Base-by-base conservation (phyloP, 2,888 invertebrate genomes). In the Microctonus hyperodae region DNA sequence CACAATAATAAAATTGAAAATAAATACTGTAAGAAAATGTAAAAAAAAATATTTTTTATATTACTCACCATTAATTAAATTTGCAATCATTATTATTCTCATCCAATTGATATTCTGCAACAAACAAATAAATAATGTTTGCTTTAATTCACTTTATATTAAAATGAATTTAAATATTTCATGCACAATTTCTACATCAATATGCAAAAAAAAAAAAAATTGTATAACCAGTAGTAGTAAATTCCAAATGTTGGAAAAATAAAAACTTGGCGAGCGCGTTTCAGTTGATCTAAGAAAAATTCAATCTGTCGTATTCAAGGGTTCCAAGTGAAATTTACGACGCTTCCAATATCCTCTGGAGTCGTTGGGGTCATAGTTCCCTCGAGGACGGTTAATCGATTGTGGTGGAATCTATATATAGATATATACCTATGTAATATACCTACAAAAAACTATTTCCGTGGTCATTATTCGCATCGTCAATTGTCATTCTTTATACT, bases 361-460 rank as follows among this genome's bases (percentile, higher is more conserved):
- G 48, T 37, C 50, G 28, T 50, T 50, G 51, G 37, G 23, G 48
- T 48, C 28, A 23, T 2, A 4, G 44, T 25, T 51, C 44, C 28
- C 53, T 23, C 3, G 44, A 59, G 59, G 40, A 37, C 56, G 13
- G 51, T 65, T 70, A 70, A 70, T 70, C 70, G 70, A 70, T 68
- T 60, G 56, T 35, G 44, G 28, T 44, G 33, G 58, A 61, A 20
- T 40, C 28, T 22, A 23, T 11, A 51, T 22, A 51, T 16, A 48
- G n/a, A 11, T 13, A 13, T 1, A 37, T 37, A 37, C 11, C 35
- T n/a, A 37, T n/a, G n/a, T n/a, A n/a, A 37, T 4, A n/a, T n/a
- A 37, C 13, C 13, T n/a, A 37, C 4, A 13, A 56, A 66, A 70
- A 68, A 61, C 65, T 53, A 58, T 66, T 63, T 50, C n/a, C 35